phyloP scores from a whole-genome alignment of 2,888 invertebrate genomes.

The Andrena hattorfiana region DNA sequence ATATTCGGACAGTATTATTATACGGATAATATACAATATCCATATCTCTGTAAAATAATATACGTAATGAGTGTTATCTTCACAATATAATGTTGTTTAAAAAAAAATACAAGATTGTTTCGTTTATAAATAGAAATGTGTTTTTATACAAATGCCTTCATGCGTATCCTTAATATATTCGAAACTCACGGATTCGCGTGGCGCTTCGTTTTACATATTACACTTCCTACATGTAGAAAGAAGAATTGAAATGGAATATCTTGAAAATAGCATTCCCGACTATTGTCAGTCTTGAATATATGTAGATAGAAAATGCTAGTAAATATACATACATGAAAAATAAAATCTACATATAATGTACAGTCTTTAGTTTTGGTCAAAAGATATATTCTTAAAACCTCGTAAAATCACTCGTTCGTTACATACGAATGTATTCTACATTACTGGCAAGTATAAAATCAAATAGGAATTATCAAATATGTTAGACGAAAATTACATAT shows the following conservation, averaged over 20 bases:
- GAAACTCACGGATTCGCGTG: neutral
- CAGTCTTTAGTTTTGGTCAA: conserved; percentile 35
- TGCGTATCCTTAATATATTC: neutral
- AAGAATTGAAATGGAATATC: conserved; percentile 1
- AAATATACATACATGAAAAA: neutral
- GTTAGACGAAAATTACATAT: neutral
- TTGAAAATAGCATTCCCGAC: conserved; percentile 14
- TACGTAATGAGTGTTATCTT: conserved; percentile 18
- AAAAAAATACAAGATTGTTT: conserved; percentile 10
- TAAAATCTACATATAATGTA: conserved; percentile 4
- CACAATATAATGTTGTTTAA: conserved; percentile 43
- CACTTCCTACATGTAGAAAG: neutral
- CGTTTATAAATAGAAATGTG: conserved; percentile 14
- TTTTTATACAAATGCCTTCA: neutral
- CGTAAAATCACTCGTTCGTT: neutral
- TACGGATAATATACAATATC: conserved; percentile 14
- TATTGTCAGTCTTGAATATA: neutral
- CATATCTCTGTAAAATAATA: conserved; percentile 16
- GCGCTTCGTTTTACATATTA: neutral
- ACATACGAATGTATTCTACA: neutral
- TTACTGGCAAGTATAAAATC: conserved; percentile 3
- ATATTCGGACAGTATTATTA: conserved; percentile 44
- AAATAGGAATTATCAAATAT: conserved; percentile 12
- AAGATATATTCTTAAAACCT: conserved; percentile 1
- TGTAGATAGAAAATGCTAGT: neutral